Conservation (phyloP, 2,888 invertebrate species). For the Biston betularia region DNA sequence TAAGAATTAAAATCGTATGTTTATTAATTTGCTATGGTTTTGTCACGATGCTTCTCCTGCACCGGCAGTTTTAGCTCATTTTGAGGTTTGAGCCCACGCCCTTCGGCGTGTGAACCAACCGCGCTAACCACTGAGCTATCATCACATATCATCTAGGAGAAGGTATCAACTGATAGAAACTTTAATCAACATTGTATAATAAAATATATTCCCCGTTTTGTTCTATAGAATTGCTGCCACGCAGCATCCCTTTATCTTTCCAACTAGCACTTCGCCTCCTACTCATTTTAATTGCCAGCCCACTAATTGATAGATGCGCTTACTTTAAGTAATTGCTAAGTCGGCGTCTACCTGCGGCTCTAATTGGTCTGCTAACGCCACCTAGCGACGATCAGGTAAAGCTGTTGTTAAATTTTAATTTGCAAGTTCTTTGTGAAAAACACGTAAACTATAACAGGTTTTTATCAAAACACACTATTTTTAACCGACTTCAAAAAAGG, state of each 20-base stretch:
- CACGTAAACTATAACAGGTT: too few species aligned
- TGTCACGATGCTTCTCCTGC: too few species aligned
- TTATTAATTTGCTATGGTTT: too few species aligned
- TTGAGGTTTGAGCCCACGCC: too few species aligned
- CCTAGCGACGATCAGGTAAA: slow-evolving; percentile 39
- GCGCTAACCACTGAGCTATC: too few species aligned
- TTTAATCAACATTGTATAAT: not conserved
- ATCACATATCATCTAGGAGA: too few species aligned
- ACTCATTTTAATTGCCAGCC: slow-evolving; percentile 41
- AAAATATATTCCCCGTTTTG: not conserved
- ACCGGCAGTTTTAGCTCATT: too few species aligned
- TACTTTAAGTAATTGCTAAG: slow-evolving; percentile 57
- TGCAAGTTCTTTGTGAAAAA: too few species aligned
- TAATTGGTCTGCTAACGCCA: slow-evolving; percentile 50
- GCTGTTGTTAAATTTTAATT: slow-evolving; percentile 11
- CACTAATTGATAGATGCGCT: slow-evolving; percentile 50
- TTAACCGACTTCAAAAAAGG: too few species aligned
- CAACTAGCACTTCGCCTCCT: slow-evolving; percentile 28
- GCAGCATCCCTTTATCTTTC: slow-evolving; percentile 23
- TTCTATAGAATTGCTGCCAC: not conserved
- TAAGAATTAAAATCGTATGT: too few species aligned
- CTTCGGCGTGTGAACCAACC: too few species aligned
- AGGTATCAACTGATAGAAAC: not conserved
- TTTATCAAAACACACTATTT: too few species aligned
- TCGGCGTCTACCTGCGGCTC: slow-evolving; percentile 42